Evolutionary conservation across 2,113 vertebrate genomes (phyloP).

Genomic region (Epinephelus lanceolatus): DNA sequence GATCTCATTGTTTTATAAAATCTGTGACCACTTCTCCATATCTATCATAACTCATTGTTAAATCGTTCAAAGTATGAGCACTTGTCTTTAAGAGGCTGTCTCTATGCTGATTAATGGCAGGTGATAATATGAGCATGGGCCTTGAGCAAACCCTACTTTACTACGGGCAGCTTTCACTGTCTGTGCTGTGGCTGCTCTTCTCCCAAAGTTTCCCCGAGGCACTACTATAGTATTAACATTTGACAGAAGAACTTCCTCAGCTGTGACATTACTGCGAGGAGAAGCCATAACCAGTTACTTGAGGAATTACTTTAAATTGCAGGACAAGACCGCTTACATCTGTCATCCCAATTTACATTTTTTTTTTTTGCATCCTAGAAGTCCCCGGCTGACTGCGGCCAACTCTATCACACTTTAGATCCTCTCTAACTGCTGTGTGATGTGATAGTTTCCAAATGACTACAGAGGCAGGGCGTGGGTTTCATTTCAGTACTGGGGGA

Average conservation of each 20-base stretch:
- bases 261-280: not conserved
- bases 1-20: not conserved
- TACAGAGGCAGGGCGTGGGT: not conserved
- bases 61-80: not conserved
- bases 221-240: not conserved
- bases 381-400: not conserved
- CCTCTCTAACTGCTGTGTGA: not conserved
- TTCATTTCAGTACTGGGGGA: too few relatives aligned
- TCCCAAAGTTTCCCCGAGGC: not conserved
- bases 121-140: not conserved
- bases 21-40: not conserved
- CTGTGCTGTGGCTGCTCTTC: not conserved
- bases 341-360: not conserved
- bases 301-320: not conserved
- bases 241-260: not conserved
- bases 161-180: not conserved
- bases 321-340: not conserved
- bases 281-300: not conserved
- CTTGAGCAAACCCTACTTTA: not conserved
- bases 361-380: not conserved
- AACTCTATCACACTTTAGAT: not conserved
- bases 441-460: constrained; percentile 7
- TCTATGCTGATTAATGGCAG: not conserved
- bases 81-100: not conserved
- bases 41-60: not conserved